Conservation (phyloP, 1,140 invertebrate genomes). For the Aphaenogaster ashmeadi region DNA sequence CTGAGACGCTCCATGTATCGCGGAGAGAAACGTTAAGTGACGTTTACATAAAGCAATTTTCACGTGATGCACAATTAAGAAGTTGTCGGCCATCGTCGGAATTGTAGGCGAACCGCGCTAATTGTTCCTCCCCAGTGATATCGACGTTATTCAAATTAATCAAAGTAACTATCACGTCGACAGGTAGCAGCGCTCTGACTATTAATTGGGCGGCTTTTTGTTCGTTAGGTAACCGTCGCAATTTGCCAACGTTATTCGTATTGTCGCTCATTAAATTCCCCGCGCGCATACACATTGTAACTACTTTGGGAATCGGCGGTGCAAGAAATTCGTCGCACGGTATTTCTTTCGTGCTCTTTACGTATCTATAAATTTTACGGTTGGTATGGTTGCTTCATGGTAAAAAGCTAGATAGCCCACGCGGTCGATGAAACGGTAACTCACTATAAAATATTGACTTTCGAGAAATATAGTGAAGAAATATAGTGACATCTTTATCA, state of each 20-base stretch:
- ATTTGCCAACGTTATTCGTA: slow-evolving; percentile 54
- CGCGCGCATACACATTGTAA: slow-evolving; percentile 1
- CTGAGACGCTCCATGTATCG: neutral
- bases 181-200: slow-evolving; percentile 16
- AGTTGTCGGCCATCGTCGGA: neutral
- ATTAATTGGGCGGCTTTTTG: slow-evolving; percentile 64
- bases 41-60: slow-evolving; percentile 37
- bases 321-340: slow-evolving; percentile 40
- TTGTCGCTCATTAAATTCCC: slow-evolving; percentile 62
- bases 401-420: slow-evolving; percentile 32
- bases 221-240: slow-evolving; percentile 54
- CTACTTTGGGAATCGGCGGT: slow-evolving; percentile 12
- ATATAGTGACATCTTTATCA: slow-evolving; percentile 35
- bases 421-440: slow-evolving; percentile 26
- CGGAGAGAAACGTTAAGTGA: neutral
- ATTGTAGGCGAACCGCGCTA: slow-evolving; percentile 22
- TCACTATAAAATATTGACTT: slow-evolving; percentile 56
- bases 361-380: slow-evolving; percentile 45
- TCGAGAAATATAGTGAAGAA: slow-evolving; percentile 42
- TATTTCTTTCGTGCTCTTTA: slow-evolving; percentile 15
- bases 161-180: slow-evolving; percentile 60
- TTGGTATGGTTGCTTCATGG: slow-evolving; percentile 24
- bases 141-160: slow-evolving; percentile 66
- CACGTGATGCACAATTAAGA: slow-evolving; percentile 48
- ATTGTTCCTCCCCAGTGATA: slow-evolving; percentile 51